phyloP scores from a whole-genome alignment of 2,888 invertebrate species.

The Ectropis crepuscularia region DNA sequence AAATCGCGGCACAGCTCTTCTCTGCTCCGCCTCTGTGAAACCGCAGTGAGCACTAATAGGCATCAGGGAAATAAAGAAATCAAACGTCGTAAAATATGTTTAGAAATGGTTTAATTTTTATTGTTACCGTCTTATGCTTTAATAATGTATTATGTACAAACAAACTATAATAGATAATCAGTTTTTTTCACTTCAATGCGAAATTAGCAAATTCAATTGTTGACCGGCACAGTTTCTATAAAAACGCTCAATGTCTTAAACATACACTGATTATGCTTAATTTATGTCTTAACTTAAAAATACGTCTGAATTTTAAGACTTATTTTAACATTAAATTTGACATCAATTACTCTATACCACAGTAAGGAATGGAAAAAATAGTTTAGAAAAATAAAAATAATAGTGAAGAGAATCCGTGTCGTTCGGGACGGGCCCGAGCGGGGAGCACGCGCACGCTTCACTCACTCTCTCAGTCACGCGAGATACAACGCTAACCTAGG shows the following conservation, averaged over 20 bases:
- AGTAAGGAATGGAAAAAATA: slow-evolving; percentile 80
- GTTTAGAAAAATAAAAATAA: slow-evolving; percentile 68
- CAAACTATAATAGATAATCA: slow-evolving; percentile 82
- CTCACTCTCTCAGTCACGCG: slow-evolving; percentile 50
- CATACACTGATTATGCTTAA: slow-evolving; percentile 78
- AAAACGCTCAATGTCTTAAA: slow-evolving; percentile 68
- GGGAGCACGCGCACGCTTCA: slow-evolving; percentile 60
- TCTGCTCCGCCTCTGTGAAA: no score
- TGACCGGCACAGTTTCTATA: slow-evolving; percentile 61
- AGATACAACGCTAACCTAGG: slow-evolving; percentile 75
- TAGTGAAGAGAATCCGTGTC: slow-evolving; percentile 69
- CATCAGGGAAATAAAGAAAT: slow-evolving; percentile 4
- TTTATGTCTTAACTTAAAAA: slow-evolving; percentile 79
- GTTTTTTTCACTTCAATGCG: slow-evolving; percentile 77
- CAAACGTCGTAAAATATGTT: slow-evolving; percentile 56
- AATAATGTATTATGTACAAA: slow-evolving; percentile 84
- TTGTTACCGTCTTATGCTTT: slow-evolving; percentile 83
- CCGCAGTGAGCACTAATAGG: no score
- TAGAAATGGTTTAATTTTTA: slow-evolving; percentile 81
- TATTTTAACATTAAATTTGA: slow-evolving; percentile 71
- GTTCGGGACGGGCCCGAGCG: slow-evolving; percentile 58
- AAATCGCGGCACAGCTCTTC: no score
- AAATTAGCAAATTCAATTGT: slow-evolving; percentile 75
- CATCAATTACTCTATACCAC: slow-evolving; percentile 80
- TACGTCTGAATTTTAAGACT: slow-evolving; percentile 72